Conservation (phyloP, 2,797 vertebrate species). For the Gouania willdenowi region DNA sequence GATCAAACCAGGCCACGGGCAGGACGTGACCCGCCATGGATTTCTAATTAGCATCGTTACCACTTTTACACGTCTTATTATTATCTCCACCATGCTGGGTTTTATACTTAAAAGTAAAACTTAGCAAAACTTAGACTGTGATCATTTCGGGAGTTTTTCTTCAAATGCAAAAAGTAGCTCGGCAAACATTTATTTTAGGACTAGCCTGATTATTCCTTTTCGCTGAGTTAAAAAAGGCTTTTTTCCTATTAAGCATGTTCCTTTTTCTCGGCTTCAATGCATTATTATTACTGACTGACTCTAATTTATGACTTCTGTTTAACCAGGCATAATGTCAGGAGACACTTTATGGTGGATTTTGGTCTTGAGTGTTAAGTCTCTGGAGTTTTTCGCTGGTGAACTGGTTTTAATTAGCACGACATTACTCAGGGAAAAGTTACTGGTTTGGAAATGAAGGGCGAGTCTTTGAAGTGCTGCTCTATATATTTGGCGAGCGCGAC, state of each 20-base stretch:
- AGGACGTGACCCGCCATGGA: no score
- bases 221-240: slow-evolving; percentile 30
- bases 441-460: slow-evolving; percentile 74
- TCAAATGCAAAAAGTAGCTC: slow-evolving; percentile 5
- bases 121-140: background rate
- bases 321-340: slow-evolving; percentile 36
- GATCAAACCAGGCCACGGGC: no score
- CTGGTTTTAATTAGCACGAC: slow-evolving; percentile 66
- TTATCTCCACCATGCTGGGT: background rate
- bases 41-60: background rate
- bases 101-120: background rate
- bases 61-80: background rate
- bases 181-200: slow-evolving; percentile 23
- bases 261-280: slow-evolving; percentile 8
- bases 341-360: slow-evolving; percentile 49
- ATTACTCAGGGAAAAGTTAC: slow-evolving; percentile 61
- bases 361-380: slow-evolving; percentile 36
- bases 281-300: slow-evolving; percentile 49
- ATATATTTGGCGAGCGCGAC: slow-evolving; percentile 59
- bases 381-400: slow-evolving; percentile 42
- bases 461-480: slow-evolving; percentile 75
- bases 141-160: background rate
- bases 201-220: slow-evolving; percentile 7
- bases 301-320: slow-evolving; percentile 56
- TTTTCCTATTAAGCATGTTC: slow-evolving; percentile 14